phyloP scores from a whole-genome alignment of 2,797 vertebrate species.

The Oryzias dopingdopingensis region DNA sequence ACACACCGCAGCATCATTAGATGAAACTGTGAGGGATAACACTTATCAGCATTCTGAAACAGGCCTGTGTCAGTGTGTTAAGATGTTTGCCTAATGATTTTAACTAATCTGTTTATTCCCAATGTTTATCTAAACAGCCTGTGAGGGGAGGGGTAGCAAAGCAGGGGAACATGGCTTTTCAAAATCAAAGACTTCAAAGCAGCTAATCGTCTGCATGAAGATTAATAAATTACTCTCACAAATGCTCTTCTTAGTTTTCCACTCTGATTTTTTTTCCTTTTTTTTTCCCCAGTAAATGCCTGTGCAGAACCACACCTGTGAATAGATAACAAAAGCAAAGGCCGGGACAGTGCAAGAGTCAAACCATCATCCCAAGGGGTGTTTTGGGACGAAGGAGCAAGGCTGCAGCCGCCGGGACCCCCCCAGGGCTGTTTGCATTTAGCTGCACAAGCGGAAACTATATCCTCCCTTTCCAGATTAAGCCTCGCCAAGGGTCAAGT shows the following conservation, averaged over 20 bases:
- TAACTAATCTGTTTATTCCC: slow-evolving; percentile 75
- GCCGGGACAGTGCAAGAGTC: slow-evolving; percentile 46
- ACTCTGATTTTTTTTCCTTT: slow-evolving; percentile 3
- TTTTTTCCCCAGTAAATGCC: slow-evolving; percentile 50
- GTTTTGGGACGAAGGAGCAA: slow-evolving; percentile 58
- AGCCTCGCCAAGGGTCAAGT: slow-evolving; percentile 72
- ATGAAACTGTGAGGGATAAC: slow-evolving; percentile 37
- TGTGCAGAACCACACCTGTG: slow-evolving; percentile 38
- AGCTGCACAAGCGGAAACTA: slow-evolving; percentile 59
- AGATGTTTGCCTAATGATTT: slow-evolving; percentile 75
- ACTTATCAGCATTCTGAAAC: slow-evolving; percentile 68
- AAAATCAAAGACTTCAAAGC: slow-evolving; percentile 75
- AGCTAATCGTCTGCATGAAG: slow-evolving; percentile 65
- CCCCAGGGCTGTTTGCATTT: slow-evolving; percentile 57
- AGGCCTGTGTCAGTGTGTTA: slow-evolving; percentile 59
- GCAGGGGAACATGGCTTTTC: slow-evolving; percentile 58
- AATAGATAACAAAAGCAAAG: slow-evolving; percentile 54
- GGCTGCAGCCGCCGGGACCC: slow-evolving; percentile 35
- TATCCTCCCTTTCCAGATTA: slow-evolving; percentile 66
- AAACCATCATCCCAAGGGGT: slow-evolving; percentile 54
- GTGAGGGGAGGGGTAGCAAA: slow-evolving; percentile 61
- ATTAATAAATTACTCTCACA: slow-evolving; percentile 67
- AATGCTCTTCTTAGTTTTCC: slow-evolving; percentile 49
- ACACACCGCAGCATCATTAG: slow-evolving; percentile 39
- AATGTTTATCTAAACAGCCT: slow-evolving; percentile 72